phyloP scores from a whole-genome alignment of 1,140 invertebrate species.

The Aricia agestis region DNA sequence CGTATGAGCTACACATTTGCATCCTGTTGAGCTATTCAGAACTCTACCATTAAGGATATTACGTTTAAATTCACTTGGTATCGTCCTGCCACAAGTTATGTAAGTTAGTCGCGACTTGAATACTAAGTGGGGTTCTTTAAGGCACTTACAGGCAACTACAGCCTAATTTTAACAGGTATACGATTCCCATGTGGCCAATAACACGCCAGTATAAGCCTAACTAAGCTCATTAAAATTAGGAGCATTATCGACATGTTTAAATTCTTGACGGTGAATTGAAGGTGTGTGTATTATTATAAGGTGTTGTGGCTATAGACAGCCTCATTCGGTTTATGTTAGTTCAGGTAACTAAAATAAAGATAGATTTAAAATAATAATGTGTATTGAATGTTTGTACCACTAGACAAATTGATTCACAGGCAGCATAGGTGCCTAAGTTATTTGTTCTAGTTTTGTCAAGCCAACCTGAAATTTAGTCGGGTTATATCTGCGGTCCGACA shows the following conservation, averaged over 20 bases:
- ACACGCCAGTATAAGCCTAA: not conserved
- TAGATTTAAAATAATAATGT: too few species aligned
- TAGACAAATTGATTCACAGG: too few species aligned
- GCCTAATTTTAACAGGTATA: not conserved
- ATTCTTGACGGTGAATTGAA: not conserved
- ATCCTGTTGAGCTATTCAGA: not conserved
- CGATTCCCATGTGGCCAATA: not conserved
- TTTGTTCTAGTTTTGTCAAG: too few species aligned
- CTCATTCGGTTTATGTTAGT: too few species aligned
- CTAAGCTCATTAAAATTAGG: not conserved
- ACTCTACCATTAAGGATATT: not conserved
- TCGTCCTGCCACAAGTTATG: not conserved
- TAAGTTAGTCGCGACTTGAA: conserved; percentile 16
- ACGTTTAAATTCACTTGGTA: not conserved
- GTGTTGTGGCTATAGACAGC: too few species aligned
- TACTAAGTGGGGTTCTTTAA: conserved; percentile 8
- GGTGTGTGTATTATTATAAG: not conserved
- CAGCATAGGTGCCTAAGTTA: too few species aligned
- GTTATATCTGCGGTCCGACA: too few species aligned
- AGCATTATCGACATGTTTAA: too few species aligned
- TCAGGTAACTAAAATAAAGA: too few species aligned
- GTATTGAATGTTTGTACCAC: too few species aligned
- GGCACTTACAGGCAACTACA: not conserved
- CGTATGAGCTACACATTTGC: not conserved
- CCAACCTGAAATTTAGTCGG: too few species aligned